These are phyloP conservation scores for Condylostylus longicornis DNA, from an alignment of 1,140 invertebrate genomes.

Conservation along the genomic window DNA sequence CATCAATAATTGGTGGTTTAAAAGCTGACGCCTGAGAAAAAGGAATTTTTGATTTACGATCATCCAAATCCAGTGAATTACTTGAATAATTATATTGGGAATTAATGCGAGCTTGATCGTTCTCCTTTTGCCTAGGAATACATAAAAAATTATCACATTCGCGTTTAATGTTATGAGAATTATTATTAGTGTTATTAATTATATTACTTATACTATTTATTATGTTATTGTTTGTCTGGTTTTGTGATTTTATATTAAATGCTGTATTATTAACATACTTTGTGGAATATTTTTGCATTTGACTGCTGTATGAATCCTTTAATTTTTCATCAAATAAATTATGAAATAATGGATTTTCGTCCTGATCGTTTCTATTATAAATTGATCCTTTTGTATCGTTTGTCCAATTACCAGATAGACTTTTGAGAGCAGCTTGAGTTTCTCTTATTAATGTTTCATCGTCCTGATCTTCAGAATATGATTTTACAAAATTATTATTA, in stretches of 20 bases:
- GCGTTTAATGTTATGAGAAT: conserved; percentile 2
- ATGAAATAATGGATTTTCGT: conserved; percentile 66
- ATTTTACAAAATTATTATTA: conserved; percentile 4
- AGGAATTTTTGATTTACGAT: conserved; percentile 37
- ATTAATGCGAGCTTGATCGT: conserved; percentile 27
- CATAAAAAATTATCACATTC: conserved; percentile 13
- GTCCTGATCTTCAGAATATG: conserved; percentile 36
- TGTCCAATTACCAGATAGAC: conserved; percentile 65
- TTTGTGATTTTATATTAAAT: too few species aligned
- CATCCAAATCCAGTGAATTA: not conserved
- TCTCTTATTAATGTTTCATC: conserved; percentile 69
- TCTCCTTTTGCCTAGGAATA: conserved; percentile 30
- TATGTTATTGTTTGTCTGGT: too few species aligned
- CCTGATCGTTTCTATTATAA: conserved; percentile 47
- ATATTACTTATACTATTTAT: too few species aligned
- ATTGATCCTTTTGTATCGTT: conserved; percentile 43
- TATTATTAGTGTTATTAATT: too few species aligned
- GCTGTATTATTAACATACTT: conserved; percentile 19
- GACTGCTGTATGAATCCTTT: conserved; percentile 25
- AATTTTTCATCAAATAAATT: conserved; percentile 74
- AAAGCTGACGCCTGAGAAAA: conserved; percentile 59
- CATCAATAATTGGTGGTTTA: conserved; percentile 49
- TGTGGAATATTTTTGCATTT: conserved; percentile 1
- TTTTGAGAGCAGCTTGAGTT: conserved; percentile 70
- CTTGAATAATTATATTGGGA: conserved; percentile 7